A percentile compares a stretch with the other conserved stretches of the same genome.
Conservation (phyloP, 2,113 vertebrate species). For the Equus przewalskii region DNA sequence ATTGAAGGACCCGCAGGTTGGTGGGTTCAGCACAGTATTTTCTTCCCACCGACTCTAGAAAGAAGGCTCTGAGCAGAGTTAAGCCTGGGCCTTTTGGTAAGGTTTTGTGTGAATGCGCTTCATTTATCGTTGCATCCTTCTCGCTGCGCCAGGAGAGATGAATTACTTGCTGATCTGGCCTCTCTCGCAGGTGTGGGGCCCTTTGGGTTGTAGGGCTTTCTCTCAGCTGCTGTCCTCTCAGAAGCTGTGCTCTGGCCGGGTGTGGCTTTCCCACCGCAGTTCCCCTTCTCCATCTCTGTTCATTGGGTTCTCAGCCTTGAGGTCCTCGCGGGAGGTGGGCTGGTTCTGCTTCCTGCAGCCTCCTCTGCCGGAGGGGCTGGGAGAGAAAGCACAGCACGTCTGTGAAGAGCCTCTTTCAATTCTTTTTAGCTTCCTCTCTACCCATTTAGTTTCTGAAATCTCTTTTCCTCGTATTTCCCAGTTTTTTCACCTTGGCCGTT, state of each 20-base stretch:
- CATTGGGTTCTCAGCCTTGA: neutral
- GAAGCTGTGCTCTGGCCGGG: neutral
- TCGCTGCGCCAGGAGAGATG: neutral
- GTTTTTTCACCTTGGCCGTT: neutral
- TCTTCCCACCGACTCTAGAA: neutral
- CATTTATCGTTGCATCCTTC: neutral
- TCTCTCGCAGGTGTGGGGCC: rapidly evolving
- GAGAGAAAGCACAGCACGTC: too few species aligned
- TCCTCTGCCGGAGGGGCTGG: neutral
- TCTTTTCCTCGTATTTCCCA: neutral
- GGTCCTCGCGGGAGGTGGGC: neutral
- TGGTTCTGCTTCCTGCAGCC: rapidly evolving
- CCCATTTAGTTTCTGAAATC: neutral
- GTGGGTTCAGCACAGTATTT: neutral
- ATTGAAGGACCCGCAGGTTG: neutral
- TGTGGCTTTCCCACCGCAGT: neutral
- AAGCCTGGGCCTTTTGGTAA: neutral
- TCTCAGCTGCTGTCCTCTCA: neutral
- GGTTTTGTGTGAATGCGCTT: neutral
- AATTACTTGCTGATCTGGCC: neutral
- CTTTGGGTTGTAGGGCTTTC: neutral
- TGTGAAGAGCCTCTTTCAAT: neutral
- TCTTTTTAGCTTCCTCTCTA: neutral
- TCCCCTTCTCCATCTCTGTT: neutral
- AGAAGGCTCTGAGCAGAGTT: neutral